Evolutionary conservation across 37 sponge, comb jelly and placozoan genomes (phyloP), one percentile per base, ranked within the genome.

Genomic region (Aplysina aerophoba): DNA sequence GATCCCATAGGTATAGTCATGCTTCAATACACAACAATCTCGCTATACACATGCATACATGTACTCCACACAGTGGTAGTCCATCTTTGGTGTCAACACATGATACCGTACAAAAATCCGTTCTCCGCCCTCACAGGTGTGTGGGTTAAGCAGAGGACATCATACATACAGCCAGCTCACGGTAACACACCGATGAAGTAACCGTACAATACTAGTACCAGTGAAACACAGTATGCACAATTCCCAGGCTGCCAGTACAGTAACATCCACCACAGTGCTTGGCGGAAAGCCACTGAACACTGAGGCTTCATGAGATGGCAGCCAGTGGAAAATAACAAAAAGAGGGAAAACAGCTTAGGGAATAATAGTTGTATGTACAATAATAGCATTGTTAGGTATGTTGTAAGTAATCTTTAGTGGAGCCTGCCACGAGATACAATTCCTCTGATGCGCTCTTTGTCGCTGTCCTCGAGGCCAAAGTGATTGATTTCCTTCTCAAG

Each of bases 401-500:
- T 39, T 41, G 66, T 12, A 0, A 19, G 0, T 1, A 30, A 25
- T 19, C 0, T 21, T 83, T 87, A 90, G 58, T 82, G 82, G 25
- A 38, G 36, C 44, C 27, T 55, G 25, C 86, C 88, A 31, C 94
- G 86, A 2, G 80, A 63, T 22, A 88, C 89, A 22, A 94, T 75
- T 8, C 31, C 72, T 17, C 81, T 33, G 22, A 94, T 30, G 15
- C 83, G 79, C 41, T 92, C 79, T 77, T 88, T 69, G 0, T 54
- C 68, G 14, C 60, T n/a, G 0, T 82, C 40, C 16, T 83, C 31
- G n/a, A 97, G 85, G 56, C 83, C 82, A 33, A 94, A 94, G 12
- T 35, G 21, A 14, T 92, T 86, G 20, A 92, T 41, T 66, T 97
- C 97, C 63, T 90, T 91, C 38, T 95, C 94, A 31, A 95, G 82